These are phyloP conservation scores for Antheraea mylitta DNA, from an alignment of 1,140 invertebrate species.

Conservation along the genomic window DNA sequence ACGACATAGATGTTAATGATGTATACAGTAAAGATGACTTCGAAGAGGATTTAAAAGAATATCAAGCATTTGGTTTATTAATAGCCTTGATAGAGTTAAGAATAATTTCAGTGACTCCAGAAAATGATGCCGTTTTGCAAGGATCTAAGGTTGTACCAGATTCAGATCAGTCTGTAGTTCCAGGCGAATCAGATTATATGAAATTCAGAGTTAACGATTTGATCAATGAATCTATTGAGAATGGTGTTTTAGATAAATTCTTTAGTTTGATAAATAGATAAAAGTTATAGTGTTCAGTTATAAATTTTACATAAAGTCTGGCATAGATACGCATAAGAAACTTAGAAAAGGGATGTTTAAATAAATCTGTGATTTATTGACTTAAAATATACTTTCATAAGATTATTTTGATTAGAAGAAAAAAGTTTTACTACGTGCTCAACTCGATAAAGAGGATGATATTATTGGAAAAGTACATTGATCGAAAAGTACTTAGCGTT, in stretches of 20 bases:
- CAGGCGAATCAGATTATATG: constrained; percentile 30
- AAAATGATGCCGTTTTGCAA: constrained; percentile 38
- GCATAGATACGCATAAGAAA: too few relatives aligned
- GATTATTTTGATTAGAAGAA: too few relatives aligned
- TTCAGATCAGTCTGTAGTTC: constrained; percentile 16
- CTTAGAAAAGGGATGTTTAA: too few relatives aligned
- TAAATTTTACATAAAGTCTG: too few relatives aligned
- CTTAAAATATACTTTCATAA: too few relatives aligned
- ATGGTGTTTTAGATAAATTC: constrained; percentile 36
- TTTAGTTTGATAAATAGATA: neutral
- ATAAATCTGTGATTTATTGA: too few relatives aligned
- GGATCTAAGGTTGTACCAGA: constrained; percentile 24
- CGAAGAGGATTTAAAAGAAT: constrained; percentile 43
- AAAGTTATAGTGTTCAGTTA: neutral
- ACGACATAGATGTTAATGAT: constrained; percentile 37
- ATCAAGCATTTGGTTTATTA: constrained; percentile 46
- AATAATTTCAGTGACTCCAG: constrained; percentile 39
- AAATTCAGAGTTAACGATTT: constrained; percentile 56
- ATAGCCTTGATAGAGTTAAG: constrained; percentile 54
- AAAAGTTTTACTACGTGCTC: too few relatives aligned
- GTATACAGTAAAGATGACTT: constrained; percentile 48
- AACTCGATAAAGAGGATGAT: too few relatives aligned
- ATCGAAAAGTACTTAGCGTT: too few relatives aligned
- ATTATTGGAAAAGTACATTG: too few relatives aligned
- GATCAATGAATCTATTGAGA: constrained; percentile 47